phyloP scores from a whole-genome alignment of 2,797 vertebrate species.

The Atherinosoma microstoma region DNA sequence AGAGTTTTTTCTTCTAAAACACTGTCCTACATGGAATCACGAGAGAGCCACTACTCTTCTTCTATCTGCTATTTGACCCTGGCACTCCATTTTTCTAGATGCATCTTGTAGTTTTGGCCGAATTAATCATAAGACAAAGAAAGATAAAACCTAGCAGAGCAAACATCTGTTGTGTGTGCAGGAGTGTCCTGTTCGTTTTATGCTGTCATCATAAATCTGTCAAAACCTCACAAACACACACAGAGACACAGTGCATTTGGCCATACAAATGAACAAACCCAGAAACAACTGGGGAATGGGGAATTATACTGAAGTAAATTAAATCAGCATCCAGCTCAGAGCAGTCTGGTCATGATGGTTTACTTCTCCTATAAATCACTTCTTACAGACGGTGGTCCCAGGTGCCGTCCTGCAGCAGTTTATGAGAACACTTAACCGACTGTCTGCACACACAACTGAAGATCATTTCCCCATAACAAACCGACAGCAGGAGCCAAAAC shows the following conservation, averaged over 20 bases:
- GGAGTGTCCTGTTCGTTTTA: constrained; percentile 47
- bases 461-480: constrained; percentile 13
- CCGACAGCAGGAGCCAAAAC: not conserved
- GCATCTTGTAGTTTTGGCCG: not conserved
- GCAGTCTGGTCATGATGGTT: constrained; percentile 35
- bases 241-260: constrained; percentile 11
- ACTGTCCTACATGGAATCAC: not conserved
- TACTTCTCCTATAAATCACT: constrained; percentile 52
- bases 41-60: not conserved
- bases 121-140: constrained; percentile 14
- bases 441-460: constrained; percentile 23
- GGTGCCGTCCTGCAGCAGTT: constrained; percentile 39
- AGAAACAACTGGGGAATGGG: constrained; percentile 15
- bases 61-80: not conserved
- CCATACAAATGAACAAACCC: constrained; percentile 13
- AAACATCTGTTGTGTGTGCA: constrained; percentile 31
- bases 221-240: constrained; percentile 19
- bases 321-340: constrained; percentile 38
- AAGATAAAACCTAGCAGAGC: constrained; percentile 1
- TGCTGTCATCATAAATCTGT: constrained; percentile 59
- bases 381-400: constrained; percentile 26
- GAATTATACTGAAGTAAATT: constrained; percentile 31
- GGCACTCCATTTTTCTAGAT: not conserved
- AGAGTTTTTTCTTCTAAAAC: not conserved
- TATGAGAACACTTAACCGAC: constrained; percentile 28